A percentile compares a stretch with the other conserved stretches of the same genome.
Evolutionary conservation across 2,113 vertebrate genomes (phyloP).

Genomic region (Macaca fascicularis): T2T-MFA8v1.1 NC_088377.1:102426501-102427000

Average conservation of each 20-base stretch:
- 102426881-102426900: background rate
- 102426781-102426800: background rate
- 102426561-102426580: background rate
- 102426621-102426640: background rate
- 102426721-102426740: background rate
- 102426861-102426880: background rate
- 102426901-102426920: background rate
- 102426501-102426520: slow-evolving; percentile 61
- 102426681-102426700: background rate
- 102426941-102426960: background rate
- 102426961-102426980: background rate
- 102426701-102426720: background rate
- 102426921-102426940: too few relatives aligned
- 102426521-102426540: slow-evolving; percentile 48
- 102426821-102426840: background rate
- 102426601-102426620: background rate
- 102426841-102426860: background rate
- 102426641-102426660: background rate
- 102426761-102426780: background rate
- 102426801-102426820: background rate
- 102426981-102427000: background rate
- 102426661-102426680: too few relatives aligned
- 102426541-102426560: slow-evolving; percentile 15
- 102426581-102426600: background rate
- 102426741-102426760: background rate